Percentiles rank a stretch among this genome's conserved stretches.
Conservation (phyloP, 2,797 vertebrate species). For the Iguana delicatissima region DNA sequence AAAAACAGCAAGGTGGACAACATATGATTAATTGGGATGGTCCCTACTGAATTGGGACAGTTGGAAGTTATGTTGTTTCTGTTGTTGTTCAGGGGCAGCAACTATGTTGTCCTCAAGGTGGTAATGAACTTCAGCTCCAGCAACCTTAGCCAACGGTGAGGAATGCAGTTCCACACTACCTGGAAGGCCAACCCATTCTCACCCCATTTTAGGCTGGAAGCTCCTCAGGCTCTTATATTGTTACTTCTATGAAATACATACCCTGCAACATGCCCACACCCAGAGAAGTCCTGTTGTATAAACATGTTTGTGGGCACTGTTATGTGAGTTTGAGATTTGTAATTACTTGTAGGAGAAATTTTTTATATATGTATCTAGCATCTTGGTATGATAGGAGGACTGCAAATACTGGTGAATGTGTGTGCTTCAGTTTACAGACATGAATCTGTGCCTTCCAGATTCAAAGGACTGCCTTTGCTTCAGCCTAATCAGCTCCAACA, state of each 20-base stretch:
- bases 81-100: too few relatives aligned
- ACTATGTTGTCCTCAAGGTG: too few relatives aligned
- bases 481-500: conserved; percentile 38
- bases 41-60: too few relatives aligned
- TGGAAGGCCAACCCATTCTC: too few relatives aligned
- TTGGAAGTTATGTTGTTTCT: too few relatives aligned
- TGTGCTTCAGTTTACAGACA: neutral
- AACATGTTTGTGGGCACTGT: neutral
- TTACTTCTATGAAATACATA: neutral
- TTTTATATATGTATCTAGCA: too few relatives aligned
- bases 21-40: too few relatives aligned
- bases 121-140: too few relatives aligned
- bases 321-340: neutral
- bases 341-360: neutral
- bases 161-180: too few relatives aligned
- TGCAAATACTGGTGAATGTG: conserved; percentile 3
- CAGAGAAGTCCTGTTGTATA: neutral
- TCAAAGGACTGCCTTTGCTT: conserved; percentile 54
- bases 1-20: too few relatives aligned
- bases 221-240: neutral
- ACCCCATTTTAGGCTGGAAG: neutral
- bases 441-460: conserved; percentile 2
- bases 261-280: neutral
- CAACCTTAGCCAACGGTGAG: too few relatives aligned
- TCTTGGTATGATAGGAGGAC: neutral